Base-by-base conservation (phyloP, 2,888 invertebrate genomes). In the Troides oblongomaculatus region DNA sequence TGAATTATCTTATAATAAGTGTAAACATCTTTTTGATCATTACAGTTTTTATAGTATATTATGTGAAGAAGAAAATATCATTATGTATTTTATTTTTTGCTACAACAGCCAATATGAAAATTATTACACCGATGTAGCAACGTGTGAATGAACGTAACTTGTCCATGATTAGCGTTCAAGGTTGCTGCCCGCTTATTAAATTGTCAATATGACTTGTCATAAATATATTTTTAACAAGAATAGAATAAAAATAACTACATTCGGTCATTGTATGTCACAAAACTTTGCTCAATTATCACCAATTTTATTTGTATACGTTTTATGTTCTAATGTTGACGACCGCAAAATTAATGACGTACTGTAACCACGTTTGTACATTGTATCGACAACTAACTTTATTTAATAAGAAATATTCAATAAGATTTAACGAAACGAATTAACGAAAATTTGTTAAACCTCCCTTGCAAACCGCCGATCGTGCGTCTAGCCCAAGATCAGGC, bases 211-310 rank as follows among this genome's bases (percentile, higher is more conserved):
- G 23, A 23, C 8, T 1, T 8, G 57, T 58, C 4, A 7, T 12
- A 58, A 23, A 64, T 64, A 64, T 46, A 57, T 58, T 64, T 50
- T 50, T 57, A 60, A 30, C 36, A 46, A 63, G 43, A 63, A n/a
- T 62, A 5, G 58, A 59, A 65, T 59, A 25, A 59, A 65, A 65
- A 65, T 65, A 65, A 65, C 43, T 59, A n/a, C 5, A 46, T 12
- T 59, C 18, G n/a, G 59, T 66, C 59, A 60, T 61, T 43, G 61
- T 30, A 21, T 66, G 30, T 53, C 36, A 30, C 23, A 53, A 46
- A 50, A 60, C 10, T 66, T 50, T 57, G 25, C 3, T 65, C 23
- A 30, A 10, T 65, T 65, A 61, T 46, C 66, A 66, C 60, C 30
- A 50, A 21, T 53, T 21, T 50, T 36, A 50, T 66, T 66, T 36